These are phyloP conservation scores for Bruchidius siliquastri DNA, from an alignment of 2,888 invertebrate species.

Conservation along the genomic window DNA sequence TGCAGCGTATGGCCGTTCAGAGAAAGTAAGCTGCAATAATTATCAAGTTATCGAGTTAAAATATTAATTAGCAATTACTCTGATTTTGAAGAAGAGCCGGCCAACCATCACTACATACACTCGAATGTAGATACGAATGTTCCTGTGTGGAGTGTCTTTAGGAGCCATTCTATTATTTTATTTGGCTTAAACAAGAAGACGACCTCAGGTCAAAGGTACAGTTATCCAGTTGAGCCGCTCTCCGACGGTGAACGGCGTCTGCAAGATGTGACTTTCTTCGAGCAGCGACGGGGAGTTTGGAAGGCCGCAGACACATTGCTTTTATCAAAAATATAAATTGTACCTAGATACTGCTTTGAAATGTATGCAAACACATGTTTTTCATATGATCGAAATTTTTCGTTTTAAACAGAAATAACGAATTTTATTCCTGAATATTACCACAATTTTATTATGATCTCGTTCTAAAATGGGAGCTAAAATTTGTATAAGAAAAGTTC, in stretches of 20 bases:
- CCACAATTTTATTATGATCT: no score
- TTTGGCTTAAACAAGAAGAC: constrained; percentile 23
- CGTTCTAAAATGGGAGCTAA: no score
- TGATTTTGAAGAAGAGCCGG: neutral
- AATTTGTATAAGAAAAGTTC: no score
- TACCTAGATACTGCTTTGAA: no score
- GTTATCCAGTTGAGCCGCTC: constrained; percentile 25
- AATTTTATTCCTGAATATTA: no score
- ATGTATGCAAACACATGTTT: no score
- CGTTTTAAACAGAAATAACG: no score
- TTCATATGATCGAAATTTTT: no score
- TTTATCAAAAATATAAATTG: no score
- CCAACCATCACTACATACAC: no score
- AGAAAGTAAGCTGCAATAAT: no score
- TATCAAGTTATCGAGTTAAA: neutral
- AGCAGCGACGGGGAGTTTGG: neutral
- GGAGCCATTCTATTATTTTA: constrained; percentile 27
- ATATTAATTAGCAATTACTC: neutral
- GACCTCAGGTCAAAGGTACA: constrained; percentile 30
- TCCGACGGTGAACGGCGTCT: neutral
- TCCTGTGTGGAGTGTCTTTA: constrained; percentile 12
- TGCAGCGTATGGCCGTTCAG: no score
- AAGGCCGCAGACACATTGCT: neutral
- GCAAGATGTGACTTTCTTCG: neutral
- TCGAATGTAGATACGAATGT: neutral